Conservation (phyloP, 2,888 invertebrate species). For the Phymatocera aterrima region DNA sequence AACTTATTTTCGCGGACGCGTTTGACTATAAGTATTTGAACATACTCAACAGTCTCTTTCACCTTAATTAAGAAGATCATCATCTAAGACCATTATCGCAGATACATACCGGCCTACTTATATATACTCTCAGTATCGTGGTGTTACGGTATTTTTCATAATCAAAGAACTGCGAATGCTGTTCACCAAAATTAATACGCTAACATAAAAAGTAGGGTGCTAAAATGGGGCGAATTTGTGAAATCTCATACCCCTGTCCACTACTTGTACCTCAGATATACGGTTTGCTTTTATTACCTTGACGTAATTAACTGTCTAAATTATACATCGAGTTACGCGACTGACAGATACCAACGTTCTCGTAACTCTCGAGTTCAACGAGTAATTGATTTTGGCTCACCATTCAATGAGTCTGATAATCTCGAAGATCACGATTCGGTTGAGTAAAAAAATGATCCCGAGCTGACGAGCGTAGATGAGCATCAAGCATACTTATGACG, state of each 20-base stretch:
- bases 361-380: not conserved
- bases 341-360: conserved; percentile 2
- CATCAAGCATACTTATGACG: not conserved
- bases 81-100: not conserved
- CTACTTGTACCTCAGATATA: not conserved
- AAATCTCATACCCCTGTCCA: not conserved
- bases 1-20: not conserved
- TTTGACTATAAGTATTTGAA: not conserved
- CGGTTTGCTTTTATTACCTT: not conserved
- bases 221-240: not conserved
- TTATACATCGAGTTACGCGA: not conserved
- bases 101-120: not conserved
- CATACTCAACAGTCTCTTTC: not conserved
- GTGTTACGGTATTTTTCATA: not conserved
- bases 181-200: not conserved
- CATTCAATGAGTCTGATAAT: conserved; percentile 2
- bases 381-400: conserved; percentile 7
- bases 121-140: not conserved
- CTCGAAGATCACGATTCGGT: conserved; percentile 12
- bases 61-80: not conserved
- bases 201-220: not conserved
- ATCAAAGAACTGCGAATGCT: not conserved
- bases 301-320: not conserved
- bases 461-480: not conserved
- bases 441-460: not conserved